Evolutionary conservation across 2,113 vertebrate genomes (phyloP).

Genomic region (Aptenodytes patagonicus): DNA sequence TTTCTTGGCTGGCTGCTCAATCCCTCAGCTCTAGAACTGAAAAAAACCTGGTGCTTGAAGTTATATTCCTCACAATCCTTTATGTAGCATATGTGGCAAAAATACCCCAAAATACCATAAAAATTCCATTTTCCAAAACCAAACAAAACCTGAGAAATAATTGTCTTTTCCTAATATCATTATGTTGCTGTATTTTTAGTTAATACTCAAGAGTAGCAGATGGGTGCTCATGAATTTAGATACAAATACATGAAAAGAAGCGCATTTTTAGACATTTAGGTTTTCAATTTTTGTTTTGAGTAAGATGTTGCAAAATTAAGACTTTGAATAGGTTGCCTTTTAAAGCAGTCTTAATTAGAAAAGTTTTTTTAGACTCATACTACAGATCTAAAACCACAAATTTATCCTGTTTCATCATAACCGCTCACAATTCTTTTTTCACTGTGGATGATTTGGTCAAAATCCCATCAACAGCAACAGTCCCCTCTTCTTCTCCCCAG

Average conservation of each 20-base stretch:
- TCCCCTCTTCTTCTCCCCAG: not conserved
- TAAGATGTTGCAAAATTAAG: not conserved
- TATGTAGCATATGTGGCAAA: not conserved
- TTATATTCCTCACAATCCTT: not conserved
- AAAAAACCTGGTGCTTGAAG: not conserved
- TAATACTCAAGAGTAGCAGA: not conserved
- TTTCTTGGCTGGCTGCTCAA: constrained; percentile 37
- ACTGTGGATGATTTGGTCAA: not conserved
- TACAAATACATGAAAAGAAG: not conserved
- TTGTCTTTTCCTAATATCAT: not conserved
- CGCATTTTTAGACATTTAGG: not conserved
- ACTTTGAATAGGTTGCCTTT: not conserved
- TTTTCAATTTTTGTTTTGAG: not conserved
- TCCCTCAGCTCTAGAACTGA: not conserved
- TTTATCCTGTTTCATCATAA: not conserved
- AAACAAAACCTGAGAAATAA: not conserved
- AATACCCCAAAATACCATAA: not conserved
- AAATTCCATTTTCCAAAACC: not conserved
- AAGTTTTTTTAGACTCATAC: not conserved
- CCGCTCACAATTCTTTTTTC: not conserved
- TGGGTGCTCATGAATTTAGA: not conserved
- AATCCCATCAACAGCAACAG: not conserved
- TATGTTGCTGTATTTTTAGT: not conserved
- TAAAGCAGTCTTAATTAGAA: not conserved
- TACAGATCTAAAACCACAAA: not conserved